Conservation (phyloP, 2,888 invertebrate species). For the Rhamphomyia laevipes region DNA sequence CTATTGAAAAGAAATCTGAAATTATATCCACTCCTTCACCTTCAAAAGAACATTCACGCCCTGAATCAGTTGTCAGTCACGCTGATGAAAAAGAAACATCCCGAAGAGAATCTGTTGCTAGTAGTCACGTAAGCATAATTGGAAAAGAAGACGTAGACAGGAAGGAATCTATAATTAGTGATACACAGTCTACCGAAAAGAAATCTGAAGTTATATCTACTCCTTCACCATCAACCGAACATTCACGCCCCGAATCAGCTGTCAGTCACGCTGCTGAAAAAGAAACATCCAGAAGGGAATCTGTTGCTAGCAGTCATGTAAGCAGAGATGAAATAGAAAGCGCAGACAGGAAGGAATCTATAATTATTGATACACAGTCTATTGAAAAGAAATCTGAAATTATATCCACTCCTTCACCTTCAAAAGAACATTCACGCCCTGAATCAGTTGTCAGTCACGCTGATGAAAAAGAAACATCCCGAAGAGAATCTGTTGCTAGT, state of each 20-base stretch:
- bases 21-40: conserved; percentile 10
- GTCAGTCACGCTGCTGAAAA: too few species aligned
- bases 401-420: conserved; percentile 11
- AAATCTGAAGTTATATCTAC: too few species aligned
- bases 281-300: too few species aligned
- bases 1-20: conserved; percentile 9
- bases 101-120: too few species aligned
- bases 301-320: too few species aligned
- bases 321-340: conserved; percentile 8
- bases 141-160: conserved; percentile 11
- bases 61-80: conserved; percentile 17
- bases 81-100: conserved; percentile 17
- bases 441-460: conserved; percentile 17
- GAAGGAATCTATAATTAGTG: conserved; percentile 12
- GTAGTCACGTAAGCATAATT: too few species aligned
- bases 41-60: conserved; percentile 25
- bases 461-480: conserved; percentile 16
- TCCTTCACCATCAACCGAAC: too few species aligned
- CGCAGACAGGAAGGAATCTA: conserved; percentile 10
- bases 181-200: conserved; percentile 7
- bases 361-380: background rate
- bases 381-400: conserved; percentile 7
- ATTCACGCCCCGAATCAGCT: too few species aligned
- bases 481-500: too few species aligned
- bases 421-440: conserved; percentile 16